phyloP scores from a whole-genome alignment of 1,140 invertebrate genomes.

The Aricia agestis region DNA sequence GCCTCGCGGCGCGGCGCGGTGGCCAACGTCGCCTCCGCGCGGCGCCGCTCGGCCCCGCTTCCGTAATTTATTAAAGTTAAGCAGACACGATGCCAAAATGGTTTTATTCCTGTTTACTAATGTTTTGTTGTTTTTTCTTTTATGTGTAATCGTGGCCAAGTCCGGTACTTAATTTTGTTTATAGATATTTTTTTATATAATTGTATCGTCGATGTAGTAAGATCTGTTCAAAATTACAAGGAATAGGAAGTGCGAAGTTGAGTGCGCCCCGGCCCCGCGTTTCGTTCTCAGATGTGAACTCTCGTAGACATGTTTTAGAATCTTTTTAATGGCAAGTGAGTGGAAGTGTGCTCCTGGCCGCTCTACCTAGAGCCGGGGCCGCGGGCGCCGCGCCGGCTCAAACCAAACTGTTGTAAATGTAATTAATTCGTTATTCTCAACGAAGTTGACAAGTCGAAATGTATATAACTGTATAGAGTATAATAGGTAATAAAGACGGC shows the following conservation, averaged over 20 bases:
- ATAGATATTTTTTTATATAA: slow-evolving; percentile 74
- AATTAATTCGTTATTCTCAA: slow-evolving; percentile 58
- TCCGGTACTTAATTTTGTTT: slow-evolving; percentile 67
- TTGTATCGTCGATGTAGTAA: slow-evolving; percentile 66
- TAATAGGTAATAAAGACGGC: slow-evolving; percentile 45
- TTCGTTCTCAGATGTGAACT: slow-evolving; percentile 12
- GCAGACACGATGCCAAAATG: slow-evolving; percentile 74
- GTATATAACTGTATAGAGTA: slow-evolving; percentile 58
- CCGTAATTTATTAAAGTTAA: slow-evolving; percentile 67
- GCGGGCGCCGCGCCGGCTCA: slow-evolving; percentile 37
- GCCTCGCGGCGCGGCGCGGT: slow-evolving; percentile 28
- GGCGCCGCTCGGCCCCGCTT: slow-evolving; percentile 37
- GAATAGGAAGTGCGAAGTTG: slow-evolving; percentile 13
- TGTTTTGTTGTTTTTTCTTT: slow-evolving; percentile 73
- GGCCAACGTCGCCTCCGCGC: slow-evolving; percentile 23
- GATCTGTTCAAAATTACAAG: slow-evolving; percentile 16
- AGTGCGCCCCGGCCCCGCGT: slow-evolving; percentile 14
- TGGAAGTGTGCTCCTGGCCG: neutral
- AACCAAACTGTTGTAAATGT: slow-evolving; percentile 52
- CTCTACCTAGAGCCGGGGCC: neutral
- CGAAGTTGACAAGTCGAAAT: slow-evolving; percentile 55
- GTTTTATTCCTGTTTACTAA: slow-evolving; percentile 74
- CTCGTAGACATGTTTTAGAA: slow-evolving; percentile 19
- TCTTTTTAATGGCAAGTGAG: neutral
- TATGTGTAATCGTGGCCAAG: slow-evolving; percentile 73